These are phyloP conservation scores for Orthosia gothica DNA, from an alignment of 2,888 invertebrate genomes.

Conservation along the genomic window DNA sequence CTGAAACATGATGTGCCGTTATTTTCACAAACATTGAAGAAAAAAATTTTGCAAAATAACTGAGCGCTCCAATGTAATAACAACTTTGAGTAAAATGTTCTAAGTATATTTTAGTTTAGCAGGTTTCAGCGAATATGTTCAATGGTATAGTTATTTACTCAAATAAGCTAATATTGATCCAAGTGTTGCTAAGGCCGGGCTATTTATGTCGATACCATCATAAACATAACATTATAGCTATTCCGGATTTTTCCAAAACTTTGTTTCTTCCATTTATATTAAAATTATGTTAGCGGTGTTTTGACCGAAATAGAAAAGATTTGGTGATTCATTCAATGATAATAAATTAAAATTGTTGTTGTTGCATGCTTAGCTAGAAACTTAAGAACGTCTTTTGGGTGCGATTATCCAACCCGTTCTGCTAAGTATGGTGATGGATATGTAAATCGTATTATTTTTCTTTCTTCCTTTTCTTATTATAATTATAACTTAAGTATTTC, in stretches of 20 bases:
- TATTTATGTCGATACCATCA: constrained; percentile 72
- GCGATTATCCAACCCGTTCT: background rate
- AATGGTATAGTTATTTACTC: constrained; percentile 63
- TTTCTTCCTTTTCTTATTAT: background rate
- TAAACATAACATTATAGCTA: constrained; percentile 56
- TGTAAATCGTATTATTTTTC: background rate
- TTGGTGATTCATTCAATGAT: constrained; percentile 18
- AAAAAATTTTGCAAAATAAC: constrained; percentile 52
- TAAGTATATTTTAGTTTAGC: constrained; percentile 34
- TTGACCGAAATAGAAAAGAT: constrained; percentile 23
- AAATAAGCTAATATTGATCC: constrained; percentile 73
- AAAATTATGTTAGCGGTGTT: constrained; percentile 16
- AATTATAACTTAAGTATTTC: no score
- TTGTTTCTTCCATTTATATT: constrained; percentile 37
- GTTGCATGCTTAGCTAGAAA: background rate
- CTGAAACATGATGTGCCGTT: constrained; percentile 52
- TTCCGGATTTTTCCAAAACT: constrained; percentile 61
- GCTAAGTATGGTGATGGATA: background rate
- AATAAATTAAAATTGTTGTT: constrained; percentile 14
- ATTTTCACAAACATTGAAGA: constrained; percentile 53
- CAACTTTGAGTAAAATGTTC: constrained; percentile 3
- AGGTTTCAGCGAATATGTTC: constrained; percentile 29
- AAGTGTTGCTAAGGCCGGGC: constrained; percentile 73
- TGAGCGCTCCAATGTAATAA: constrained; percentile 11
- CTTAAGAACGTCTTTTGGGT: background rate